Evolutionary conservation across 2,888 invertebrate genomes (phyloP).

Genomic region (Cheilosia vulpina): DNA sequence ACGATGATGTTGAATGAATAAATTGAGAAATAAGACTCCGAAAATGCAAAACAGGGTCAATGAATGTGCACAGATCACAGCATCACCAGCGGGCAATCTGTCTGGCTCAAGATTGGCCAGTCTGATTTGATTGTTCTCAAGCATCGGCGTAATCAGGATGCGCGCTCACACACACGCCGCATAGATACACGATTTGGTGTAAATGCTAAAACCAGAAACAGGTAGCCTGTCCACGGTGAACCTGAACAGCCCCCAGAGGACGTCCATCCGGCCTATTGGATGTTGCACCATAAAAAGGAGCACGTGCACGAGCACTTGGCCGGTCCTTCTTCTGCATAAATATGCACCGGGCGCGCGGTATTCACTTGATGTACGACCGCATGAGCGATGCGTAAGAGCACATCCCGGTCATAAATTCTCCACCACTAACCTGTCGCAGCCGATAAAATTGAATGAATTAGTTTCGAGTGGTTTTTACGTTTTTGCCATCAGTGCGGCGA

Average conservation of each 20-base stretch:
- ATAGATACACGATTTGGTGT: constrained; percentile 14
- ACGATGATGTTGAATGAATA: constrained; percentile 56
- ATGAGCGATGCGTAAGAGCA: constrained; percentile 60
- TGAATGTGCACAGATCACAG: constrained; percentile 63
- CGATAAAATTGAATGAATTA: constrained; percentile 74
- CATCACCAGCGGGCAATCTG: constrained; percentile 66
- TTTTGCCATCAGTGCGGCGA: constrained; percentile 6
- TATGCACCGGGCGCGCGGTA: constrained; percentile 4
- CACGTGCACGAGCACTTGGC: constrained; percentile 66
- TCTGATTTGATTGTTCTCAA: constrained; percentile 70
- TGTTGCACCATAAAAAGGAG: constrained; percentile 35
- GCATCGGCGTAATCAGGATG: constrained; percentile 55
- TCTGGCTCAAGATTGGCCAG: constrained; percentile 67
- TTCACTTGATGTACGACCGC: constrained; percentile 28
- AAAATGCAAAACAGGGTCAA: constrained; percentile 73
- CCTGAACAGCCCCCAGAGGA: constrained; percentile 43
- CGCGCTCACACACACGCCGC: constrained; percentile 1
- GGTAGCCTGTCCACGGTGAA: constrained; percentile 61
- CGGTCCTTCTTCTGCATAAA: not conserved
- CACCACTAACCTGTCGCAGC: constrained; percentile 68
- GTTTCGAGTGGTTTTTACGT: constrained; percentile 61
- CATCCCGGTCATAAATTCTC: constrained; percentile 62
- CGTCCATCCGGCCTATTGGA: constrained; percentile 41
- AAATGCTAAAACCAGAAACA: constrained; percentile 53
- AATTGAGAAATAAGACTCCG: constrained; percentile 62